Evolutionary conservation across 2,113 vertebrate species (phyloP), one percentile per base, ranked within the genome.

Genomic region (Oncorhynchus masou): DNA sequence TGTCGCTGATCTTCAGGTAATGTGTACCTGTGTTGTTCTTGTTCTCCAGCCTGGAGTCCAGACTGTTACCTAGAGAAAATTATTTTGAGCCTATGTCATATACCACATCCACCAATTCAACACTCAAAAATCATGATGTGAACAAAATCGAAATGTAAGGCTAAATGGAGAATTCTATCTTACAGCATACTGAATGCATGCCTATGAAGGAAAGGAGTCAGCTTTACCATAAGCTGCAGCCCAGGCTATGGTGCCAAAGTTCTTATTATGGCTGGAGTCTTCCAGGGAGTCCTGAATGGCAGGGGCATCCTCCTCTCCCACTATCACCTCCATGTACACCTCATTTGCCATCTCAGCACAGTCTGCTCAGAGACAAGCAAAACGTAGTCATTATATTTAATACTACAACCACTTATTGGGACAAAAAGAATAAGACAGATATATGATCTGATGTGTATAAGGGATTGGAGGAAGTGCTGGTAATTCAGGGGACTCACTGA

Each of bases 301-400:
- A 34, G 91, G 88, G 70, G 93, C 93, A 90, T 96, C 94, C 87
- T 96, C 95, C 90, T 94, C 94, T 65, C 95, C 95, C 83, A 96
- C 92, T 87, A 94, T 95, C 84, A 96, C 94, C 87, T 96, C 94
- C 95, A 96, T 96, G 87, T 94, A 96, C 82, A 95, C 93, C 90
- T 96, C 95, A 93, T 96, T 93, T 84, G 94, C 92, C 88, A 96
- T 95, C 93, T 96, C 95, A 88, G 93, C 91, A 80, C 94, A 95
- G 87, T 90, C 95, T 96, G 90, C 27, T 72, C 16, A 73, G 57
- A 71, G 45, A 59, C 48, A 79, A 39, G 29, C 5, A 39, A 22
- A 16, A 62, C n/a, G 5, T 22, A 68, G 8, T 68, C 19, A 68
- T 7, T 19, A 9, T 27, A 74, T 3, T 15, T 29, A 19, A 54